Evolutionary conservation across 2,113 vertebrate genomes (phyloP), one percentile per base, ranked within the genome.

Genomic region (Mormoops blainvillei): DNA sequence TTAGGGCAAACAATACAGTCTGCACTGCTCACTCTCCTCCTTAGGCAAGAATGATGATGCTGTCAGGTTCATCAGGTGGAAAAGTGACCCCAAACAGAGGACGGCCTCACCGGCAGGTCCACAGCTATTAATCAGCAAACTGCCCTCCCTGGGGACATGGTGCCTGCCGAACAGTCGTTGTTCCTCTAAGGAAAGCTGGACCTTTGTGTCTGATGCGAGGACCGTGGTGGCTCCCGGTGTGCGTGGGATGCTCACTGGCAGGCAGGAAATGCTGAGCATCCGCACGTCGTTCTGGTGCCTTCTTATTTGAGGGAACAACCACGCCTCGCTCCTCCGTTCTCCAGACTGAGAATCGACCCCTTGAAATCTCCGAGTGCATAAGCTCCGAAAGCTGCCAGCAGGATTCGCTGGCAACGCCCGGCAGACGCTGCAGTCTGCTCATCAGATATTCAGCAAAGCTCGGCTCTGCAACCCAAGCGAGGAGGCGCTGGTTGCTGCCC

Each of bases 361-460:
- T 85, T 70, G 93, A 98, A 96, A 89, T 70, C 20, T 92, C 82
- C 96, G 38, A 94, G 97, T 95, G 82, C 38, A 94, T 92, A 94
- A 67, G 63, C 65, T 89, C 93, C 80, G 74, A 31, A 19, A 20
- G 78, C 45, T 94, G 88, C 97, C 97, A 97, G 91, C 71, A 97
- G 74, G 97, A 96, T 91, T 98, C 97, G 83, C 50, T 38, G 43
- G 77, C 93, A 94, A 85, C 36, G 54, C 19, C 71, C 96, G 95
- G 96, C 96, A 98, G 83, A 95, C 61, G 94, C 71, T 95, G 97
- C 96, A 97, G 95, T 94, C 81, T 92, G 67, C 81, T 97, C 93
- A 98, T 97, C 96, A 98, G 98, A 98, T 97, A 98, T 94, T 97
- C 96, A 98, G 87, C 74, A 97, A 96, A 97, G 93, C 85, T 93